Conservation (phyloP, 2,797 vertebrate species). For the Hippoglossus hippoglossus region DNA sequence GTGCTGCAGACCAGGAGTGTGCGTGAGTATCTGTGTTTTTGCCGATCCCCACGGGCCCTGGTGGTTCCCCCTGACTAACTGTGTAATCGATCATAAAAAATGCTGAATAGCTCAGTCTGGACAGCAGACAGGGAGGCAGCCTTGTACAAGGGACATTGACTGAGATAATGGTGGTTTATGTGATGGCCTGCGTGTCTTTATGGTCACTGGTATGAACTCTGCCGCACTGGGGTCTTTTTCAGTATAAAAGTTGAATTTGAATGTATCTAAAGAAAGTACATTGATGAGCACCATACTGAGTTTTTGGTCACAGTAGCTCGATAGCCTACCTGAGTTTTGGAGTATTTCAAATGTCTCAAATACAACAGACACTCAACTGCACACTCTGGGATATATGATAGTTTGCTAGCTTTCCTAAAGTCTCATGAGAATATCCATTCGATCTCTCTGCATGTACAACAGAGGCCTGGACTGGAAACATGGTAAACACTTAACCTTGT, state of each 20-base stretch:
- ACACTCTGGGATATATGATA: background rate
- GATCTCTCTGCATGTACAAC: background rate
- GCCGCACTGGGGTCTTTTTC: constrained; percentile 35
- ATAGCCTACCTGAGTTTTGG: no score
- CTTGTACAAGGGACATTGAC: constrained; percentile 73
- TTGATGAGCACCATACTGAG: background rate
- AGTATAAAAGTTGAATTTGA: constrained; percentile 27
- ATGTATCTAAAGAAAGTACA: constrained; percentile 16
- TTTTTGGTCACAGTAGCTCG: background rate
- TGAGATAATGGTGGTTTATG: constrained; percentile 72
- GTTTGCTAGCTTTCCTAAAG: background rate
- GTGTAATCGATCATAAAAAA: constrained; percentile 82
- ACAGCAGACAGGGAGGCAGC: constrained; percentile 59
- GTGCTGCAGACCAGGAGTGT: constrained; percentile 49
- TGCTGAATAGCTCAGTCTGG: constrained; percentile 79
- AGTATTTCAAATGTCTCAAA: no score
- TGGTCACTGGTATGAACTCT: constrained; percentile 53
- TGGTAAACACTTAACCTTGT: background rate
- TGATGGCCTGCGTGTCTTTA: constrained; percentile 53
- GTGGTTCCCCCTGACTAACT: constrained; percentile 75
- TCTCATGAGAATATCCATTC: background rate
- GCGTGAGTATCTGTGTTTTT: constrained; percentile 44
- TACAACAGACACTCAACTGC: background rate
- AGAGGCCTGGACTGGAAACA: background rate
- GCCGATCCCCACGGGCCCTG: constrained; percentile 55